phyloP scores from a whole-genome alignment of 2,888 invertebrate species.

The Ormyrus nitidulus region DNA sequence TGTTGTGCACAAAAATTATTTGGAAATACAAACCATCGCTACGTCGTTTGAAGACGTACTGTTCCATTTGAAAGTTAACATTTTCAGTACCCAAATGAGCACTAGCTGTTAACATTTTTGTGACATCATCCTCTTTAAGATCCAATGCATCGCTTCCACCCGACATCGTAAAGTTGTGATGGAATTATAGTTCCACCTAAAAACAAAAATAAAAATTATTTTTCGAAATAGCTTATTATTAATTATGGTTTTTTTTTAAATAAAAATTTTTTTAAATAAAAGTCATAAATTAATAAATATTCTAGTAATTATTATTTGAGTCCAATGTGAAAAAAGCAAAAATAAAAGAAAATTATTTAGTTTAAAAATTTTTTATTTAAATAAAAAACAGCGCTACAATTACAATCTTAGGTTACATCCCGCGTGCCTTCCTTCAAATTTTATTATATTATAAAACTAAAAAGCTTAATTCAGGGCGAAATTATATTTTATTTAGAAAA shows the following conservation, averaged over 20 bases:
- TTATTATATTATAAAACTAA: background rate
- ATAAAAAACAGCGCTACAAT: too few species aligned
- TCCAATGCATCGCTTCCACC: slow-evolving; percentile 93
- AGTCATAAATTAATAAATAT: background rate
- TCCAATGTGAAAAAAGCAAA: background rate
- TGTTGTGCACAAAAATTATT: background rate
- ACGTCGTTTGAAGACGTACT: slow-evolving; percentile 97
- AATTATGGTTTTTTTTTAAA: background rate
- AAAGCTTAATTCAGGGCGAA: background rate
- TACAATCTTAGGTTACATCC: too few species aligned
- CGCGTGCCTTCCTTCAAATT: background rate
- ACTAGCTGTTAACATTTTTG: slow-evolving; percentile 96
- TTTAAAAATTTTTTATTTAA: too few species aligned
- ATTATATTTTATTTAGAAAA: too few species aligned
- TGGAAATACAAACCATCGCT: slow-evolving; percentile 80
- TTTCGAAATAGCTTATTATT: background rate
- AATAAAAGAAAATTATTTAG: too few species aligned
- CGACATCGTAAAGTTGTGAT: slow-evolving; percentile 89
- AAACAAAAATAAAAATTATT: slow-evolving; percentile 48
- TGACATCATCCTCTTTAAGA: slow-evolving; percentile 98
- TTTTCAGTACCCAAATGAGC: slow-evolving; percentile 97
- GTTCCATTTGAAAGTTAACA: slow-evolving; percentile 97
- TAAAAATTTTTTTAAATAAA: background rate
- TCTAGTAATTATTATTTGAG: background rate
- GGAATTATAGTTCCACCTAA: slow-evolving; percentile 84